These are phyloP conservation scores for Hestina assimilis DNA, from an alignment of 1,140 invertebrate species.

Conservation along the genomic window DNA sequence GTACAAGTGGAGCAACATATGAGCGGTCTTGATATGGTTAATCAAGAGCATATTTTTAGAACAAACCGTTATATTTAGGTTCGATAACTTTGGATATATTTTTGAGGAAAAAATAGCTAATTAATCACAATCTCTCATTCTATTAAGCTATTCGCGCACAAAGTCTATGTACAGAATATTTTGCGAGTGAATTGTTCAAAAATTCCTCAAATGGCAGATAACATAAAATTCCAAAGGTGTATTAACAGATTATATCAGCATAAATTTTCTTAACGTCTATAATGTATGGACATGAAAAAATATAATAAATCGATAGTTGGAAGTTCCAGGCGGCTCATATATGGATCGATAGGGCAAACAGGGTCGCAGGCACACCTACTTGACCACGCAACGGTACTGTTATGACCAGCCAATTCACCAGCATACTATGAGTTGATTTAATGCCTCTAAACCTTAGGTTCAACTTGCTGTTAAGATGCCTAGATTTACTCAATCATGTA, in stretches of 20 bases:
- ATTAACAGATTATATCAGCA: too few relatives aligned
- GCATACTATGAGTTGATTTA: slow-evolving; percentile 27
- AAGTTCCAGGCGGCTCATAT: slow-evolving; percentile 24
- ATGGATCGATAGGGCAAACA: slow-evolving; percentile 63
- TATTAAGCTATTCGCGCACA: too few relatives aligned
- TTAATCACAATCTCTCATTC: too few relatives aligned
- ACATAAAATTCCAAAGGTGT: too few relatives aligned
- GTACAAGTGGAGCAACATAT: slow-evolving; percentile 19
- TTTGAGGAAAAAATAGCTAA: background rate
- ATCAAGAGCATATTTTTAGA: slow-evolving; percentile 15
- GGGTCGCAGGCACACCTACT: slow-evolving; percentile 56
- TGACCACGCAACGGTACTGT: slow-evolving; percentile 63
- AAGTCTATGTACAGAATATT: too few relatives aligned
- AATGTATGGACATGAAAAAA: background rate
- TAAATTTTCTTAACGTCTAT: too few relatives aligned
- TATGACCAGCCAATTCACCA: slow-evolving; percentile 44
- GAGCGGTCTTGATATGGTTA: slow-evolving; percentile 13
- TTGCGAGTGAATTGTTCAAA: too few relatives aligned
- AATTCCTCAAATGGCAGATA: too few relatives aligned
- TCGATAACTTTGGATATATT: too few relatives aligned
- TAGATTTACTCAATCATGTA: slow-evolving; percentile 19
- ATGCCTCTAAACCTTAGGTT: slow-evolving; percentile 24
- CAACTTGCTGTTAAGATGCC: slow-evolving; percentile 18
- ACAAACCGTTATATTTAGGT: slow-evolving; percentile 22
- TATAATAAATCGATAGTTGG: slow-evolving; percentile 10